phyloP scores from a whole-genome alignment of 1,140 invertebrate species.

The Apocrypta bakeri region DNA sequence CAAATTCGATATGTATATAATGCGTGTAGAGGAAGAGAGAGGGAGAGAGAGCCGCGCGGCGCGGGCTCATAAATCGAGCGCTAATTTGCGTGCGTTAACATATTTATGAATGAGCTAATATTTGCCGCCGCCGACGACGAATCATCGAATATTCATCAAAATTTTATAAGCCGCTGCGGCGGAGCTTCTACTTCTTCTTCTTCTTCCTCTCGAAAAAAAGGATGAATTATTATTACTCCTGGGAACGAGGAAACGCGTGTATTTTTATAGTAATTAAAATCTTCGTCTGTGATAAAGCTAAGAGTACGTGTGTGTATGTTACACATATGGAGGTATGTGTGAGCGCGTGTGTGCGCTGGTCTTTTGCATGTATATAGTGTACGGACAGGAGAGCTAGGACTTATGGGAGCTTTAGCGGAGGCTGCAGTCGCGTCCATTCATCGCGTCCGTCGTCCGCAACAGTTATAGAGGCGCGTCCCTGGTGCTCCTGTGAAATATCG shows the following conservation, averaged over 20 bases:
- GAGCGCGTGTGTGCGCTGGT: too few relatives aligned
- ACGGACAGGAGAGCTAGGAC: neutral
- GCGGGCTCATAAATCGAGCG: neutral
- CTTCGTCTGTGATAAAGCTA: neutral
- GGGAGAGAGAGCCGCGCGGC: too few relatives aligned
- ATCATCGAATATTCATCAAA: conserved; percentile 19
- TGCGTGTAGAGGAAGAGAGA: neutral
- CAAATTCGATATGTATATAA: neutral
- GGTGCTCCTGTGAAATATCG: conserved; percentile 21
- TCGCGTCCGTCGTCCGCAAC: neutral
- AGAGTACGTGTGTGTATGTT: too few relatives aligned
- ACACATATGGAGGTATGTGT: too few relatives aligned
- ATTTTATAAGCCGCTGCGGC: neutral
- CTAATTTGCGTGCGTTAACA: conserved; percentile 14
- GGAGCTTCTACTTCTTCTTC: neutral
- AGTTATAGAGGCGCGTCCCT: neutral
- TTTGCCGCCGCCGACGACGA: neutral
- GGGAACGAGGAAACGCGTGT: conserved; percentile 5
- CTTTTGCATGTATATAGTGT: too few relatives aligned
- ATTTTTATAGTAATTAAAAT: neutral
- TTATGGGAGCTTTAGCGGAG: neutral
- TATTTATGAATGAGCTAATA: conserved; percentile 34
- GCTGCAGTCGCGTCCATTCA: neutral
- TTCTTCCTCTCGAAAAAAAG: neutral
- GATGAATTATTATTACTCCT: neutral